Conservation (phyloP, 1,140 invertebrate genomes). For the Callitettix versicolor region DNA sequence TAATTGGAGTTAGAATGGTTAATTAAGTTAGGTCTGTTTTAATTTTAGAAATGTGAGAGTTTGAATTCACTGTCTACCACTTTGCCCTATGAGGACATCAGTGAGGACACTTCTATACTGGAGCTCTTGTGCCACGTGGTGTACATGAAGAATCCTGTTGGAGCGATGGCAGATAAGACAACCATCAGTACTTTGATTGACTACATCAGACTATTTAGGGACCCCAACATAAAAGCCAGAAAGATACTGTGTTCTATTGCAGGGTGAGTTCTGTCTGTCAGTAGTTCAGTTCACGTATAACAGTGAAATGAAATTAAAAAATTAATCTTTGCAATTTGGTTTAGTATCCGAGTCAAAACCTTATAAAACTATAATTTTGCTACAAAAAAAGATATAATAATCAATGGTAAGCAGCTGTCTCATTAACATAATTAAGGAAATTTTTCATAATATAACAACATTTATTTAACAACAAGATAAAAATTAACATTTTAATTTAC, state of each 20-base stretch:
- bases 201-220: conserved; percentile 13
- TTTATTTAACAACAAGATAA: too few relatives aligned
- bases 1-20: too few relatives aligned
- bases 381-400: background rate
- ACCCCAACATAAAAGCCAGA: conserved; percentile 13
- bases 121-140: conserved; percentile 13
- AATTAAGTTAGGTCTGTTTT: too few relatives aligned
- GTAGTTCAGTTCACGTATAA: background rate
- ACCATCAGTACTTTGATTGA: conserved; percentile 16
- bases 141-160: conserved; percentile 10
- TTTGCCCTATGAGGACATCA: background rate
- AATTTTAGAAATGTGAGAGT: too few relatives aligned
- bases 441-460: too few relatives aligned
- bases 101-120: conserved; percentile 12
- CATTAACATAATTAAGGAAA: too few relatives aligned
- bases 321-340: background rate
- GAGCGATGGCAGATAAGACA: conserved; percentile 7
- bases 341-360: background rate
- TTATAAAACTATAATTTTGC: background rate
- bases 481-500: background rate
- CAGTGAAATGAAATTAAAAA: background rate
- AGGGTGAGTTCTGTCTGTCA: conserved; percentile 9
- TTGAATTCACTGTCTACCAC: too few relatives aligned
- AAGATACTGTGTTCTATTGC: conserved; percentile 14
- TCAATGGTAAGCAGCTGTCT: background rate